phyloP scores from a whole-genome alignment of 2,113 vertebrate genomes.

The Collichthys lucidus region DNA sequence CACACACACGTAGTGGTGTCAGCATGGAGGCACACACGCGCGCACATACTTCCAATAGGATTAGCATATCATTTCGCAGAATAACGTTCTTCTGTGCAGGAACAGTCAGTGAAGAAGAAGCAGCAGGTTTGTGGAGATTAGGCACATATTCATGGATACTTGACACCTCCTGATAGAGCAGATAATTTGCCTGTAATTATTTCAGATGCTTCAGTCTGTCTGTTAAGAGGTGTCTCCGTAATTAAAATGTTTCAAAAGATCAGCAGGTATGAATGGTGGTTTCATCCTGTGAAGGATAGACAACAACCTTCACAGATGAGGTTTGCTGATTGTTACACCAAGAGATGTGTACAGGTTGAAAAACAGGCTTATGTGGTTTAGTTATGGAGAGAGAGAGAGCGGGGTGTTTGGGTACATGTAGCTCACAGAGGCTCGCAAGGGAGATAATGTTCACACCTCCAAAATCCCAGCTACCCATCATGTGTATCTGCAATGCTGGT shows the following conservation, averaged over 20 bases:
- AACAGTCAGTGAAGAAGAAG: constrained; percentile 34
- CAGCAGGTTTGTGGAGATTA: constrained; percentile 54
- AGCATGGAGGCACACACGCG: constrained; percentile 10
- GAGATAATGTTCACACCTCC: constrained; percentile 25
- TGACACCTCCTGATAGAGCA: constrained; percentile 29
- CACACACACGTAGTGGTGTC: constrained; percentile 15
- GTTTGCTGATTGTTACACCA: constrained; percentile 3
- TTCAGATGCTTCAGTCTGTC: constrained; percentile 25
- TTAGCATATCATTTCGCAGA: constrained; percentile 71
- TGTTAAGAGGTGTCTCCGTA: not conserved
- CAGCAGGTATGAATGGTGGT: not conserved
- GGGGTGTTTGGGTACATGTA: constrained; percentile 4
- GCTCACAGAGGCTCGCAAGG: constrained; percentile 28
- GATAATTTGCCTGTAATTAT: constrained; percentile 43
- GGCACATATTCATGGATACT: constrained; percentile 27
- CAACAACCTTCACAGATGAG: not conserved
- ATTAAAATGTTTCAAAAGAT: constrained; percentile 30
- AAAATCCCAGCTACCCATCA: constrained; percentile 41
- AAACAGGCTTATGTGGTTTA: constrained; percentile 37
- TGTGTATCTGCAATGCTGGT: constrained; percentile 27
- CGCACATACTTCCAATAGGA: constrained; percentile 33
- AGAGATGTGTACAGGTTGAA: not conserved
- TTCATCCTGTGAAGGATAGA: not conserved
- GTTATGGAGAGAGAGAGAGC: constrained; percentile 12
- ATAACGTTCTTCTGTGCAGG: constrained; percentile 38